Conservation (phyloP, 2,888 invertebrate species). For the Mesoligia furuncula region DNA sequence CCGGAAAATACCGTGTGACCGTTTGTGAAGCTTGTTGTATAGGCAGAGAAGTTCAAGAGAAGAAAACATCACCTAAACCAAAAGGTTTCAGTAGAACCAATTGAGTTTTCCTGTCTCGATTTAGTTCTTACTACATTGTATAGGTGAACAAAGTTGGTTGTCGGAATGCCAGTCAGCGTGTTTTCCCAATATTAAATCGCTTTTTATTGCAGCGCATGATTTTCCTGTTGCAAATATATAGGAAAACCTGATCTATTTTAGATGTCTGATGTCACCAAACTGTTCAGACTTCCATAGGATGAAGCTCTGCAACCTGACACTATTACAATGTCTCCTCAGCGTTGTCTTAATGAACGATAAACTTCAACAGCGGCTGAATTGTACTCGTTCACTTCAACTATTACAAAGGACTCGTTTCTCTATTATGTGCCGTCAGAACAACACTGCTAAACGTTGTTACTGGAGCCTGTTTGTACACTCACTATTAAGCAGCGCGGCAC, state of each 20-base stretch:
- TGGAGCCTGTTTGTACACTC: slow-evolving; percentile 7
- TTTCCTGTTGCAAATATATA: not conserved
- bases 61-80: not conserved
- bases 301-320: not conserved
- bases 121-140: not conserved
- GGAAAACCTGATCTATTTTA: not conserved
- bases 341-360: slow-evolving; percentile 21
- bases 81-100: not conserved
- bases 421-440: slow-evolving; percentile 24
- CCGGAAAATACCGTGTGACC: not conserved
- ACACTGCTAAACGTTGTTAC: slow-evolving; percentile 21
- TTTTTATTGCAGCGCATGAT: not conserved
- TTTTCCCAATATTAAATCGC: not conserved
- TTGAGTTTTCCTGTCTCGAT: not conserved
- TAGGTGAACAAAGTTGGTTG: not conserved
- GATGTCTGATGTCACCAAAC: not conserved
- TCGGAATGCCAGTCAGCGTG: too few species aligned
- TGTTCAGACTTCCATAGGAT: not conserved
- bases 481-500: not conserved
- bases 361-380: slow-evolving; percentile 21
- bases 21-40: not conserved
- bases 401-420: not conserved
- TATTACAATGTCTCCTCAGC: not conserved
- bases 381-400: slow-evolving; percentile 15
- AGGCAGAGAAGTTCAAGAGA: not conserved